Base-by-base conservation (phyloP, 1,140 invertebrate genomes). In the Drosophila tropicalis region DNA sequence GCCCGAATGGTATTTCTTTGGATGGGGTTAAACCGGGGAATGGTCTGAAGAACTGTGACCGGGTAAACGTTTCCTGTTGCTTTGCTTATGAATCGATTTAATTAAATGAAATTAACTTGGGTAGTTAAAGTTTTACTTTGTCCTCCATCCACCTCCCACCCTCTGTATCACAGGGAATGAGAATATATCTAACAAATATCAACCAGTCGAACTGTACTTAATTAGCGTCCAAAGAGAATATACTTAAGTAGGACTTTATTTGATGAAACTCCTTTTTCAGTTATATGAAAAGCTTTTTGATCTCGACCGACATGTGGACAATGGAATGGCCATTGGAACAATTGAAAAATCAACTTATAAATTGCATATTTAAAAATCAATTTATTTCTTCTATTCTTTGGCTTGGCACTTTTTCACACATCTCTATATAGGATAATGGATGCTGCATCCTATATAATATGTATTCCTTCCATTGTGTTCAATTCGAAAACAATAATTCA, bases 401-500 rank as follows among this genome's bases (percentile, higher is more conserved):
- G n/a, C 44, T 22, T 12, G 17, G 44, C 17, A 9, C 44, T 51
- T 51, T 19, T 51, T 22, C 17, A 51, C 44, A 51, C 17, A 12
- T 22, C 7, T 22, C 7, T 51, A 9, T 51, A 12, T 22, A 15
- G 15, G 55, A 17, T 34, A 17, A 29, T 13, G 15, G 15, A 13
- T 56, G 22, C 25, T 12, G 17, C 9, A 55, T 55, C 25, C 19
- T 56, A 54, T 57, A 29, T 32, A 22, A 22, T 57, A 19, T 36
- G 67, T 54, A 51, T 62, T 1, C 60, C 22, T 56, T 67, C 51
- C 34, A 63, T 55, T 63, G 64, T 64, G 67, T 51, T 54, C 66
- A 62, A 76, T 67, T 68, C 47, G 60, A 70, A 74, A 81, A 78
- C 81, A 70, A 85, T 85, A 85, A 85, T 85, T 81, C 74, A 85